Conservation (phyloP, 64 coral and sea anemone species). For the Dendrophyllia cribrosa region DNA sequence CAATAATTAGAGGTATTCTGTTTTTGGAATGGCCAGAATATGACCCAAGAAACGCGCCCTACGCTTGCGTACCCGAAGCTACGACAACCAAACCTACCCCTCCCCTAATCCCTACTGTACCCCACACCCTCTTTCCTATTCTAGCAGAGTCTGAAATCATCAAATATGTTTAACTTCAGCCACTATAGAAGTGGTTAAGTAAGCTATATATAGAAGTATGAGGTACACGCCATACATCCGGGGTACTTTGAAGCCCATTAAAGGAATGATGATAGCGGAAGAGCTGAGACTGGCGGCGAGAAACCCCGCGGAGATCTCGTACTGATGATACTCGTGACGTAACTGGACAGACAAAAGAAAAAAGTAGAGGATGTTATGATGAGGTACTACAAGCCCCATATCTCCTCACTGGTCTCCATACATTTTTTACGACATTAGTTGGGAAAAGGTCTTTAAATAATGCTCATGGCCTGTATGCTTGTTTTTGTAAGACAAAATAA, state of each 20-base stretch:
- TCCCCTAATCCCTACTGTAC: background rate
- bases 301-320: conserved; percentile 86
- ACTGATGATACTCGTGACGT: conserved; percentile 73
- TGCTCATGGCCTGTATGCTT: too few relatives aligned
- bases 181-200: conserved; percentile 66
- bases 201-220: conserved; percentile 76
- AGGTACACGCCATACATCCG: conserved; percentile 85
- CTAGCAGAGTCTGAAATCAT: background rate
- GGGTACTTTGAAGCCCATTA: conserved; percentile 86
- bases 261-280: conserved; percentile 79
- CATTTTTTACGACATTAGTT: too few relatives aligned
- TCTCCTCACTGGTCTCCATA: too few relatives aligned
- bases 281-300: conserved; percentile 84
- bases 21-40: too few relatives aligned
- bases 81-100: too few relatives aligned
- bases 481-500: too few relatives aligned
- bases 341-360: conserved; percentile 58
- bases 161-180: conserved; percentile 61
- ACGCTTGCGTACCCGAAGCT: too few relatives aligned
- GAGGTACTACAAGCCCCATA: too few relatives aligned
- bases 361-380: background rate
- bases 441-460: too few relatives aligned
- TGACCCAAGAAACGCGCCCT: too few relatives aligned
- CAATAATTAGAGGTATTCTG: too few relatives aligned
- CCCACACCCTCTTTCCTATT: background rate